Evolutionary conservation across 2,888 invertebrate species (phyloP).

Genomic region (Acleris literana): DNA sequence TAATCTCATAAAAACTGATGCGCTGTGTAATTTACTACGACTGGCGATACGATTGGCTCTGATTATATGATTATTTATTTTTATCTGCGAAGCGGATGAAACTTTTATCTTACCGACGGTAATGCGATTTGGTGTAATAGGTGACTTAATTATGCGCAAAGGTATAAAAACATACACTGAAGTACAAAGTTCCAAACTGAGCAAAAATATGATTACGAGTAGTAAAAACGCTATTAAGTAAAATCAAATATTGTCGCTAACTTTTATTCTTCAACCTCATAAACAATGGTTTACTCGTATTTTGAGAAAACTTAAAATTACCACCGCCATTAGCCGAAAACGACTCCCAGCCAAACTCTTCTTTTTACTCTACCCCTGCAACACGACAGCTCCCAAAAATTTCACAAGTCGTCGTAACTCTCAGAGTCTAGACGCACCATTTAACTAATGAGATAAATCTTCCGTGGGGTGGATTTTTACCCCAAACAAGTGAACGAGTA

Average conservation of each 20-base stretch:
- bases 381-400: slow-evolving; percentile 38
- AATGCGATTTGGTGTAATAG: not conserved
- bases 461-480: slow-evolving; percentile 64
- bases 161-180: too few relatives aligned
- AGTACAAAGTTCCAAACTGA: too few relatives aligned
- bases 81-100: not conserved
- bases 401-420: slow-evolving; percentile 54
- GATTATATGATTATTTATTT: slow-evolving; percentile 16
- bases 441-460: slow-evolving; percentile 82
- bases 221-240: too few relatives aligned
- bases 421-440: slow-evolving; percentile 66
- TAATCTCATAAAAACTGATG: slow-evolving; percentile 36
- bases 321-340: slow-evolving; percentile 29
- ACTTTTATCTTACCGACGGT: not conserved
- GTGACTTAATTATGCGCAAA: not conserved
- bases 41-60: slow-evolving; percentile 27
- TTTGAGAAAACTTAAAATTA: slow-evolving; percentile 18
- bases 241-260: too few relatives aligned
- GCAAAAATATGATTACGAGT: too few relatives aligned
- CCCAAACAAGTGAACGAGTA: slow-evolving; percentile 69
- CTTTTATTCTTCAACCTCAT: too few relatives aligned
- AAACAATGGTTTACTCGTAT: not conserved
- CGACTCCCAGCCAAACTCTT: slow-evolving; percentile 18
- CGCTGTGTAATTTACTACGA: slow-evolving; percentile 22
- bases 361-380: slow-evolving; percentile 27